phyloP scores from a whole-genome alignment of 2,888 invertebrate species.

The Temnothorax ravouxi region DNA sequence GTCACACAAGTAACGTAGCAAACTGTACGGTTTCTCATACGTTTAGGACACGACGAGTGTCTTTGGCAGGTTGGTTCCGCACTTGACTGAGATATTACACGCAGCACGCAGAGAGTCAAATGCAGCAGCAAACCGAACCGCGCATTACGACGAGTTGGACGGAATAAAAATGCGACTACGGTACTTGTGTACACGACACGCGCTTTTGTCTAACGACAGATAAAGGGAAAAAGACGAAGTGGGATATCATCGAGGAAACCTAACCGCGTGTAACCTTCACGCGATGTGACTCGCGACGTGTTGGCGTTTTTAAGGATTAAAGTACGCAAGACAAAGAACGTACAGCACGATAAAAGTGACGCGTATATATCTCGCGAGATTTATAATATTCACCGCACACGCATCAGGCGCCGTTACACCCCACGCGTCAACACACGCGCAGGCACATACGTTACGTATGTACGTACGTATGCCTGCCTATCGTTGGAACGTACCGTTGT shows the following conservation, averaged over 20 bases:
- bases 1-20: neutral
- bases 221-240: slow-evolving; percentile 23
- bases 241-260: slow-evolving; percentile 54
- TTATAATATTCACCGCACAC: slow-evolving; percentile 13
- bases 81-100: neutral
- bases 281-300: neutral
- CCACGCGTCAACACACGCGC: neutral
- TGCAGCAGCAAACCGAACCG: neutral
- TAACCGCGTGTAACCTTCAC: slow-evolving; percentile 66
- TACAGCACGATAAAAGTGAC: slow-evolving; percentile 35
- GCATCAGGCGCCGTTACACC: neutral
- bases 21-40: neutral
- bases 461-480: neutral
- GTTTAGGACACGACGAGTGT: neutral
- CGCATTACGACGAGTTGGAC: slow-evolving; percentile 16
- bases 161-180: slow-evolving; percentile 58
- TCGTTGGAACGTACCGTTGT: slow-evolving; percentile 79
- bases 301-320: neutral
- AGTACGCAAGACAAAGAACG: neutral
- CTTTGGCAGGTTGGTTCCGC: neutral
- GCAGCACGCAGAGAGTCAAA: neutral
- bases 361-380: slow-evolving; percentile 42
- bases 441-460: neutral
- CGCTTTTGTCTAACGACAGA: neutral
- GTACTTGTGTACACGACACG: neutral